Percentiles rank a stretch among this genome's conserved stretches.
phyloP scores from a whole-genome alignment of 2,888 invertebrate species.

The Drosophila trichaetosa region DNA sequence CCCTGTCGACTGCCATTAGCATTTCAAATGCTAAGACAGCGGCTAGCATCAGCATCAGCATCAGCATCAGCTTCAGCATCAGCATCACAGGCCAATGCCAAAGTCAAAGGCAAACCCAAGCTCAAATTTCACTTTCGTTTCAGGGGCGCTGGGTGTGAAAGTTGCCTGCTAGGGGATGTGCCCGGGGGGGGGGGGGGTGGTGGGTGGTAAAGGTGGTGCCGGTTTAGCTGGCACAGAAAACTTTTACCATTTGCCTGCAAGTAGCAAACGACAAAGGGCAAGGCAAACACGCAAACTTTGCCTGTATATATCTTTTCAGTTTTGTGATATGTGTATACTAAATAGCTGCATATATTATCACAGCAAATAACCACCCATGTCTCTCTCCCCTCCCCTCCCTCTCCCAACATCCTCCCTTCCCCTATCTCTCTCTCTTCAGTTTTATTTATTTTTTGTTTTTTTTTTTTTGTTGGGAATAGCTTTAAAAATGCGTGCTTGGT shows the following conservation, averaged over 20 bases:
- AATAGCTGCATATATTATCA: constrained; percentile 70
- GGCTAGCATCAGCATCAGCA: constrained; percentile 17
- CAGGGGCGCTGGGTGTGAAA: not conserved
- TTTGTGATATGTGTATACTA: constrained; percentile 61
- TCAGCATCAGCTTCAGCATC: constrained; percentile 19
- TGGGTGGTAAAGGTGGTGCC: not conserved
- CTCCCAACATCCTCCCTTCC: not conserved
- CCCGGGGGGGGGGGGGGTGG: not conserved
- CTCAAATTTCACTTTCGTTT: constrained; percentile 18
- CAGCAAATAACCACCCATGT: constrained; percentile 15
- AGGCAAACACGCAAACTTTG: constrained; percentile 70
- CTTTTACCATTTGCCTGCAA: constrained; percentile 74
- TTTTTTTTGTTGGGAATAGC: constrained; percentile 10
- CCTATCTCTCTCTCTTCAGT: not conserved
- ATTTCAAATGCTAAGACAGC: constrained; percentile 61
- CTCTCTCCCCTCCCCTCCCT: not conserved
- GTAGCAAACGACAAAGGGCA: constrained; percentile 62
- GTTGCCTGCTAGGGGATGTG: constrained; percentile 2
- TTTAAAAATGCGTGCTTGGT: constrained; percentile 62
- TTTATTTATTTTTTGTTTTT: not conserved
- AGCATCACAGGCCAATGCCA: constrained; percentile 18
- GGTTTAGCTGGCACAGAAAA: constrained; percentile 44
- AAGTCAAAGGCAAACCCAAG: constrained; percentile 7
- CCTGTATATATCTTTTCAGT: constrained; percentile 60
- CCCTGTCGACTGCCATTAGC: constrained; percentile 60